phyloP scores from a whole-genome alignment of 2,113 vertebrate species.

The Campylorhamphus procurvoides region DNA sequence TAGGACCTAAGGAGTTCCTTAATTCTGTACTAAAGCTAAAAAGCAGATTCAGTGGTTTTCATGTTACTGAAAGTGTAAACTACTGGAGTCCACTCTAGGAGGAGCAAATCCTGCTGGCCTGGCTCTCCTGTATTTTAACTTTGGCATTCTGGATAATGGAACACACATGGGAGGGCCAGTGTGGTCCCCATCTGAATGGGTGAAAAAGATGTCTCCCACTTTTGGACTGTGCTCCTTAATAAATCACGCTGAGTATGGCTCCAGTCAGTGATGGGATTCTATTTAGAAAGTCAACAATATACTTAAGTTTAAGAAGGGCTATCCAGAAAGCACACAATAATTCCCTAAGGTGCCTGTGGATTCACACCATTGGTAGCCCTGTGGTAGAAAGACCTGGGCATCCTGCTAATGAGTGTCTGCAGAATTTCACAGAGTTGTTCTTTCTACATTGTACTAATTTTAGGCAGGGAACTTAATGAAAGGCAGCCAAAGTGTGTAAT shows the following conservation, averaged over 20 bases:
- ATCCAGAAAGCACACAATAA: background rate
- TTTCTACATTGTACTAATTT: background rate
- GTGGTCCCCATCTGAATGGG: background rate
- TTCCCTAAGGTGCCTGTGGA: background rate
- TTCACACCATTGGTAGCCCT: background rate
- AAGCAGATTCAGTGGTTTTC: background rate
- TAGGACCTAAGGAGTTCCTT: background rate
- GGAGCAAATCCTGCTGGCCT: background rate
- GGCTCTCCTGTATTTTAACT: rapidly evolving
- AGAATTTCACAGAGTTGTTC: background rate
- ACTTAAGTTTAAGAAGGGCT: background rate
- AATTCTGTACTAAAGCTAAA: background rate
- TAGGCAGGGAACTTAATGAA: background rate
- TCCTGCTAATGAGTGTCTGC: background rate
- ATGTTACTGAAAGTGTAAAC: background rate
- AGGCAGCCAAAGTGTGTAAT: background rate
- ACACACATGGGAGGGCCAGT: background rate
- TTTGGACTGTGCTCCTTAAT: background rate
- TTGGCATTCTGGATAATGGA: background rate
- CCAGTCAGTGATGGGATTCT: background rate
- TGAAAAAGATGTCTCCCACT: background rate
- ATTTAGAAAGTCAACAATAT: background rate
- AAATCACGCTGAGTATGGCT: background rate
- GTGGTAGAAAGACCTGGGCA: background rate
- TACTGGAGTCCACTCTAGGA: rapidly evolving